A percentile compares a stretch with the other conserved stretches of the same genome.
Conservation (phyloP, 2,113 vertebrate genomes). For the Syngnathoides biaculeatus region DNA sequence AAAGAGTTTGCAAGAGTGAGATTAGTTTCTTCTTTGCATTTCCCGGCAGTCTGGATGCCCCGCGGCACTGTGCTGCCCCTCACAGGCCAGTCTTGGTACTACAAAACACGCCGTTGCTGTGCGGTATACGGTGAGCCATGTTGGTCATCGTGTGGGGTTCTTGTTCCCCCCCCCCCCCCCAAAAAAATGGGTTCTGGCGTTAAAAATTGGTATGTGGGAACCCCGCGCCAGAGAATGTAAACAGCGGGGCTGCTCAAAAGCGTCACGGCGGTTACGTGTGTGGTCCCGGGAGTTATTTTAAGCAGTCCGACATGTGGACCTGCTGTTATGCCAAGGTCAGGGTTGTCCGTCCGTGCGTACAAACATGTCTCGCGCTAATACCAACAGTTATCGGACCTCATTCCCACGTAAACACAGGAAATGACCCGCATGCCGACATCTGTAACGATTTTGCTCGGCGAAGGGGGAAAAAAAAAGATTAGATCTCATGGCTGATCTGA, state of each 20-base stretch:
- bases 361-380: slow-evolving; percentile 8
- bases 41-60: not conserved
- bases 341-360: slow-evolving; percentile 7
- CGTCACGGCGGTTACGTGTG: not conserved
- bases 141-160: no score
- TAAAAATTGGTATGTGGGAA: not conserved
- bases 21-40: not conserved
- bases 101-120: not conserved
- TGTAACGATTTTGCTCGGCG: slow-evolving; percentile 34
- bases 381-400: slow-evolving; percentile 10
- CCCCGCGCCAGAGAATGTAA: not conserved
- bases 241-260: not conserved
- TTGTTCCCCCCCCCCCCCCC: no score
- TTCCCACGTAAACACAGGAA: slow-evolving; percentile 60
- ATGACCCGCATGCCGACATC: slow-evolving; percentile 54
- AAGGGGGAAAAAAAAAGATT: not conserved
- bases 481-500: not conserved
- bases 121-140: not conserved
- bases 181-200: not conserved
- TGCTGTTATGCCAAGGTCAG: slow-evolving; percentile 10
- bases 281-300: slow-evolving; percentile 5
- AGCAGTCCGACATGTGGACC: not conserved
- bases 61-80: not conserved
- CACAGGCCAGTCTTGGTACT: not conserved
- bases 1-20: no score